Base-by-base conservation (phyloP, 2,797 vertebrate species). In the Pteronotus mesoamericanus region DNA sequence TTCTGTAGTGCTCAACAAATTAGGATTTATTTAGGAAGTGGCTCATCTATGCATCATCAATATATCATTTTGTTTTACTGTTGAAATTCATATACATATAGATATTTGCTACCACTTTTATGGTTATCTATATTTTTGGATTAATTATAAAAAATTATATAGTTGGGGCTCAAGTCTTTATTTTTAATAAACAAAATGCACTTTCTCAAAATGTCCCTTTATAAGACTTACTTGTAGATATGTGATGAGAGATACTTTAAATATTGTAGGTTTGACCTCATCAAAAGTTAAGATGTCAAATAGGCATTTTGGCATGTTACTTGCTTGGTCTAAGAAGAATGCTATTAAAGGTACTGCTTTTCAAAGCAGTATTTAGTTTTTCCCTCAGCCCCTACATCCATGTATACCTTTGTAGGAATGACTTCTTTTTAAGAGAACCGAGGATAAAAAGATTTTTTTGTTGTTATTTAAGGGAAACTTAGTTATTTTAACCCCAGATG, bases 21-120 rank as follows among this genome's bases (percentile, higher is more conserved):
- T 94, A 91, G 59, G 39, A 74, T 93, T 96, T 69, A 72, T 55
- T 93, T 82, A 79, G 53, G 48, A 94, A 87, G 3, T 39, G n/a
- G 4, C 53, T 34, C 7, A 7, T 32, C 9, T 84, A 5, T 77
- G 26, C 22, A 34, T 95, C 19, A 29, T 80, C 48, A 59, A 79
- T 24, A 21, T 3, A 26, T 18, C 57, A 29, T 26, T 77, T 66
- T 46, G 42, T 48, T 51, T 96, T 88, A 39, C 68, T 96, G 0
- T 80, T 91, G 75, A 83, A 69, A 68, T 82, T 88, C 64, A 61
- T 83, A 34, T 51, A 86, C 89, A 18, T 19, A 26, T 75, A 95
- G 22, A 42, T 89, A 89, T 74, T 83, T 78, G 22, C 34, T 16
- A 22, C 19, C 14, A 39, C 29, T 71, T 26, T 61, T 80, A 59